Conservation (phyloP, 2,113 vertebrate genomes). For the Todiramphus saurophagus region DNA sequence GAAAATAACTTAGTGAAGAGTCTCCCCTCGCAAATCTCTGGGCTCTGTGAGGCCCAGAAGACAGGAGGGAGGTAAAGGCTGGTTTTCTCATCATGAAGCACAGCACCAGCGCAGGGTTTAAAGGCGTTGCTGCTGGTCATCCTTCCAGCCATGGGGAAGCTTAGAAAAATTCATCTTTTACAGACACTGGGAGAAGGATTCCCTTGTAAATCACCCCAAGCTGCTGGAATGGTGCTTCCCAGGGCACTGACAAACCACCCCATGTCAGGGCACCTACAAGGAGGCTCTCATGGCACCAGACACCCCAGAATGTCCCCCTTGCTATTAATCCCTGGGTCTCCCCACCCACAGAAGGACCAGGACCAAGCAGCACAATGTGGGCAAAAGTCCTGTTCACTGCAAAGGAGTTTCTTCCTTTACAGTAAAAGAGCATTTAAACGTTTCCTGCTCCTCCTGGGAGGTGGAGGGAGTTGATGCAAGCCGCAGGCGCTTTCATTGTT, state of each 20-base stretch:
- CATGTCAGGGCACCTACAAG: fast-evolving
- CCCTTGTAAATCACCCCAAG: background rate
- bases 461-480: background rate
- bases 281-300: background rate
- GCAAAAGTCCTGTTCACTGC: background rate
- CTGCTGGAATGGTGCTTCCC: background rate
- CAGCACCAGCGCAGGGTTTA: background rate
- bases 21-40: background rate
- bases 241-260: background rate
- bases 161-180: background rate
- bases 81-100: background rate
- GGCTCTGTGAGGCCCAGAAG: background rate
- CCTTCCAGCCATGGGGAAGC: background rate
- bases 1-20: background rate
- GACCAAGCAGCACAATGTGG: background rate
- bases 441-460: constrained; percentile 20
- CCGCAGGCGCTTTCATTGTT: background rate
- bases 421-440: background rate
- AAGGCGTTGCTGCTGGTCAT: background rate
- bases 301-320: background rate
- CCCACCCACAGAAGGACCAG: background rate
- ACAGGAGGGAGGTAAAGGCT: background rate
- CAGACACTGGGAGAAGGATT: background rate
- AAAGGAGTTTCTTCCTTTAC: constrained; percentile 21
- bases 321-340: background rate